phyloP scores from a whole-genome alignment of 2,888 invertebrate species.

The Phyllotreta cruciferae region DNA sequence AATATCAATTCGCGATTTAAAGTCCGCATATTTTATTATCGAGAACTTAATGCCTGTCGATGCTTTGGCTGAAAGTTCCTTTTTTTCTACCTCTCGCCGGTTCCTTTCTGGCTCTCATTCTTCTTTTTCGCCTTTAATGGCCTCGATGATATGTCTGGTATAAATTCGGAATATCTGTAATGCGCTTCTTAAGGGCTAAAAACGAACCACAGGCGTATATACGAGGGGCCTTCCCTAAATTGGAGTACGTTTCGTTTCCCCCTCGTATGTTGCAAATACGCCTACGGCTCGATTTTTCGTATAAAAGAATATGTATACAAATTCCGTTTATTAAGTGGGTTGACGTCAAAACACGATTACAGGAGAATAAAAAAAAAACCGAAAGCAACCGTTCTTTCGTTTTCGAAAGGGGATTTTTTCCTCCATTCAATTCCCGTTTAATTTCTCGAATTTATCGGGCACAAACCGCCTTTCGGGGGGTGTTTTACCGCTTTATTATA shows the following conservation, averaged over 20 bases:
- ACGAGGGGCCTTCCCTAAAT: neutral
- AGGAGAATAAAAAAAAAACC: too few species aligned
- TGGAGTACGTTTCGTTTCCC: neutral
- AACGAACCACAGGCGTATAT: conserved; percentile 20
- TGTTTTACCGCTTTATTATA: too few species aligned
- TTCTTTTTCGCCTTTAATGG: conserved; percentile 26
- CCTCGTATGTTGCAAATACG: neutral
- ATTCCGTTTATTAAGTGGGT: too few species aligned
- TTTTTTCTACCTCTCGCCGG: too few species aligned
- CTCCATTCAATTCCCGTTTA: too few species aligned
- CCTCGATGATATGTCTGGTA: conserved; percentile 54
- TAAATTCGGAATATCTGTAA: conserved; percentile 53
- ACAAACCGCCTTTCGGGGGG: too few species aligned
- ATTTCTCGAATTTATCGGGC: too few species aligned
- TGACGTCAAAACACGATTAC: too few species aligned
- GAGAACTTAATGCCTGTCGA: conserved; percentile 17
- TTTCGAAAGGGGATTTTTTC: too few species aligned
- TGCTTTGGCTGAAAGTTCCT: conserved; percentile 17
- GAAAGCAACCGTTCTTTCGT: too few species aligned
- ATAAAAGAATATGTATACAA: neutral
- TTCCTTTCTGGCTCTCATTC: neutral
- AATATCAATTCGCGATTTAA: conserved; percentile 23
- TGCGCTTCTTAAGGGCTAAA: conserved; percentile 18
- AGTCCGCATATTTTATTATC: conserved; percentile 30
- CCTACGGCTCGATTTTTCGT: neutral